A percentile compares a stretch with the other conserved stretches of the same genome.
Conservation (phyloP, 2,797 vertebrate genomes). For the Sciurus vulgaris region DNA sequence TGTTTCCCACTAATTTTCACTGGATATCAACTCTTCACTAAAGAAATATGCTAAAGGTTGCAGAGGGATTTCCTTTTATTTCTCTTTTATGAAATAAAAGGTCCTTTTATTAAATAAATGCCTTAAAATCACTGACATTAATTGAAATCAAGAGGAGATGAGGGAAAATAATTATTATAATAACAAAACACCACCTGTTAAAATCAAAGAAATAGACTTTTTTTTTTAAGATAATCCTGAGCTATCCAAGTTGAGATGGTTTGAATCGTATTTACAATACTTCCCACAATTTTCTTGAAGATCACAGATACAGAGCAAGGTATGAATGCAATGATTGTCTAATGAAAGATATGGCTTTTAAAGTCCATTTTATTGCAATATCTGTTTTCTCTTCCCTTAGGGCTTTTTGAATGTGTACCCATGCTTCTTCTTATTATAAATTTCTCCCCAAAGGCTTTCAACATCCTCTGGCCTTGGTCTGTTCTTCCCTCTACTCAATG, state of each 20-base stretch:
- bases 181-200: neutral
- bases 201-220: neutral
- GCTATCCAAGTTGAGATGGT: neutral
- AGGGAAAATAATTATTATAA: neutral
- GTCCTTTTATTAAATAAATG: neutral
- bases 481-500: neutral
- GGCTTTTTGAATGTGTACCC: neutral
- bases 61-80: neutral
- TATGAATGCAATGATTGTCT: neutral
- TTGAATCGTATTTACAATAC: neutral
- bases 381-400: neutral
- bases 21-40: neutral
- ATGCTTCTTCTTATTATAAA: neutral
- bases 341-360: neutral
- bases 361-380: neutral
- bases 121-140: neutral
- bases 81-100: too few species aligned
- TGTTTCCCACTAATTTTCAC: neutral
- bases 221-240: neutral
- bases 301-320: too few species aligned
- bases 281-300: neutral
- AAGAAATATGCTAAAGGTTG: neutral
- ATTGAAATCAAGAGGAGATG: neutral
- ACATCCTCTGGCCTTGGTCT: neutral
- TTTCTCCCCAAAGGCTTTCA: neutral